phyloP scores from a whole-genome alignment of 2,888 invertebrate genomes.

The Lagria hirta region DNA sequence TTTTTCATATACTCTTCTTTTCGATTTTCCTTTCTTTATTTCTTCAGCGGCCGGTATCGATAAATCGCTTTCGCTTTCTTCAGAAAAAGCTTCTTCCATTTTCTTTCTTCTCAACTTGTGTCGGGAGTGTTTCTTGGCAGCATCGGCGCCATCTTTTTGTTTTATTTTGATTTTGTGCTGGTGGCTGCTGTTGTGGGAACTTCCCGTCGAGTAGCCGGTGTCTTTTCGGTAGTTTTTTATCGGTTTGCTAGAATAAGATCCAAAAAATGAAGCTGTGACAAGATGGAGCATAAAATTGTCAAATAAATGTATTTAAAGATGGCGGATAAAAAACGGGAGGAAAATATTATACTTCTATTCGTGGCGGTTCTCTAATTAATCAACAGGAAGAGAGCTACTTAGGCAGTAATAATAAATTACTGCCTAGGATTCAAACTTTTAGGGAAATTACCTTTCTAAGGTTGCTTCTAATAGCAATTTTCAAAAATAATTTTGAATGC shows the following conservation, averaged over 20 bases:
- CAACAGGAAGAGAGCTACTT: too few relatives aligned
- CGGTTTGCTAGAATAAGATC: slow-evolving; percentile 51
- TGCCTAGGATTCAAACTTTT: too few relatives aligned
- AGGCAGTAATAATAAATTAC: too few relatives aligned
- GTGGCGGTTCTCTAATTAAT: too few relatives aligned
- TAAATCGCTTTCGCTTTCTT: slow-evolving; percentile 41
- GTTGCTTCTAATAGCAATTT: too few relatives aligned
- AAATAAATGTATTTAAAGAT: too few relatives aligned
- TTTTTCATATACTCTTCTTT: slow-evolving; percentile 35
- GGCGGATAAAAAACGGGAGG: too few relatives aligned
- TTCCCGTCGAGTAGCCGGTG: slow-evolving; percentile 70
- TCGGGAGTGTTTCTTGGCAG: slow-evolving; percentile 39
- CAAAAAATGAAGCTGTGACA: too few relatives aligned
- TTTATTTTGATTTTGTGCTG: slow-evolving; percentile 39
- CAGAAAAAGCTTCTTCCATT: slow-evolving; percentile 42
- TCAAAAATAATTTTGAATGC: too few relatives aligned
- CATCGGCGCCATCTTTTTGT: slow-evolving; percentile 33
- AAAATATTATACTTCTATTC: too few relatives aligned
- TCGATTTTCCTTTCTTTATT: slow-evolving; percentile 32
- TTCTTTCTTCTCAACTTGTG: slow-evolving; percentile 36
- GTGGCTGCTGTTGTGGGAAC: slow-evolving; percentile 59
- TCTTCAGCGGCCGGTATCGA: slow-evolving; percentile 36
- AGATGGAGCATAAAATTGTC: too few relatives aligned
- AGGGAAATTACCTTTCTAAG: too few relatives aligned
- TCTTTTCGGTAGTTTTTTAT: slow-evolving; percentile 58